Evolutionary conservation across 2,888 invertebrate species (phyloP).

Genomic region (Coremacera marginata): DNA sequence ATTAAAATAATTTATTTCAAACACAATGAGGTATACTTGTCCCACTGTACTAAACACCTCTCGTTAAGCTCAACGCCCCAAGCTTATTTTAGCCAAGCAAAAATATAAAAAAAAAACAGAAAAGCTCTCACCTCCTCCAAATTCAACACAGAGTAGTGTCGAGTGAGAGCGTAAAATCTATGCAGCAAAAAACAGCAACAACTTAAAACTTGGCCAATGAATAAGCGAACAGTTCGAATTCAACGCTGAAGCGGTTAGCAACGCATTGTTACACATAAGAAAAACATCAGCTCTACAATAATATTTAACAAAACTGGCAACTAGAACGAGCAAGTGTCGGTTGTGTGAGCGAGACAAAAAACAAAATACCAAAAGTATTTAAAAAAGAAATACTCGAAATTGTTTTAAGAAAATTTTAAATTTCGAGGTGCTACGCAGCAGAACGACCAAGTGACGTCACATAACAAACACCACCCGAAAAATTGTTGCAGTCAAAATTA

Average conservation of each 20-base stretch:
- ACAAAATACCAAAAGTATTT: background rate
- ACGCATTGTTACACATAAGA: background rate
- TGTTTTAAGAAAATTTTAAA: background rate
- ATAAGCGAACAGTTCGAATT: slow-evolving; percentile 25
- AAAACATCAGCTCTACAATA: background rate
- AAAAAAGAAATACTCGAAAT: background rate
- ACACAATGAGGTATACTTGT: too few species aligned
- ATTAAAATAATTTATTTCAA: too few species aligned
- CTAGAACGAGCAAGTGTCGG: background rate
- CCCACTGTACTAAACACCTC: background rate
- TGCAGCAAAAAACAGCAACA: background rate
- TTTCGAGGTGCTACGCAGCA: background rate
- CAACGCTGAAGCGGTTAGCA: slow-evolving; percentile 29
- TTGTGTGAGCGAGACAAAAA: background rate
- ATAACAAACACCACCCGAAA: background rate
- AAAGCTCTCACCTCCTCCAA: background rate
- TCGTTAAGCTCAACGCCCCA: background rate
- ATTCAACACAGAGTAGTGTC: background rate
- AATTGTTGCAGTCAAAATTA: background rate
- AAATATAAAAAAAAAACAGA: background rate
- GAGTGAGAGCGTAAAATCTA: background rate
- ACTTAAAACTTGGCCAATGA: slow-evolving; percentile 21
- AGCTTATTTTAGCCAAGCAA: slow-evolving; percentile 12
- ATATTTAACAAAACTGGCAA: background rate
- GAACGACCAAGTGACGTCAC: slow-evolving; percentile 10